Base-by-base conservation (phyloP, 1,140 invertebrate species). In the Atta colombica region DNA sequence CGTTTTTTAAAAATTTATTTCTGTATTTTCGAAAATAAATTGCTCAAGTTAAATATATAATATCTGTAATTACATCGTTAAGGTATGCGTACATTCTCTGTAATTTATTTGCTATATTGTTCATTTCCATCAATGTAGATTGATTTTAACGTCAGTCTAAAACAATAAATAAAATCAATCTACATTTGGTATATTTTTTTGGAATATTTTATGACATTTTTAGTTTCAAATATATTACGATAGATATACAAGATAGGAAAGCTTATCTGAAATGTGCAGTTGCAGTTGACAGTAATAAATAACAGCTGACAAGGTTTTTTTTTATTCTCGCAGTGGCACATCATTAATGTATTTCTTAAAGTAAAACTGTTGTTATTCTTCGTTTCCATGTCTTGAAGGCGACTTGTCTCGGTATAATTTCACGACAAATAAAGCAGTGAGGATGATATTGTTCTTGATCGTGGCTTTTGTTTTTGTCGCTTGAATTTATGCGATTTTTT, bases 261-360 rank as follows among this genome's bases (percentile, higher is more conserved):
- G 31, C 58, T 63, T 49, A 14, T 74, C 68, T 31, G 55, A 61
- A 35, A 49, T 51, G 28, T 49, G 18, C 39, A 61, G 58, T 49
- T 49, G 53, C 55, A 35, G 3, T 55, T 75, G 69, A 84, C 55
- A 49, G 58, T 49, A 63, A 51, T 35, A 61, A 75, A 74, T 84
- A 74, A 35, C n/a, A 58, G 66, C 1, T 49, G 45, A 71, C 7
- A 51, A 51, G 69, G 28, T 82, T 60, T 82, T 74, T 74, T 74
- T 60, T 63, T 58, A 63, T 49, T 74, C 39, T 75, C 14, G 25
- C 58, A 31, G 6, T 18, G 58, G 49, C 69, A 10, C n/a, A 49
- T 84, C 80, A 84, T 84, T 84, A 84, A 58, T n/a, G 39, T 31
- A 25, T 21, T 74, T 35, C n/a, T 60, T 7, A 49, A 51, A 21